Percentiles rank a stretch among this genome's conserved stretches.
Conservation (phyloP, 2,113 vertebrate genomes). For the Falco punctatus region DNA sequence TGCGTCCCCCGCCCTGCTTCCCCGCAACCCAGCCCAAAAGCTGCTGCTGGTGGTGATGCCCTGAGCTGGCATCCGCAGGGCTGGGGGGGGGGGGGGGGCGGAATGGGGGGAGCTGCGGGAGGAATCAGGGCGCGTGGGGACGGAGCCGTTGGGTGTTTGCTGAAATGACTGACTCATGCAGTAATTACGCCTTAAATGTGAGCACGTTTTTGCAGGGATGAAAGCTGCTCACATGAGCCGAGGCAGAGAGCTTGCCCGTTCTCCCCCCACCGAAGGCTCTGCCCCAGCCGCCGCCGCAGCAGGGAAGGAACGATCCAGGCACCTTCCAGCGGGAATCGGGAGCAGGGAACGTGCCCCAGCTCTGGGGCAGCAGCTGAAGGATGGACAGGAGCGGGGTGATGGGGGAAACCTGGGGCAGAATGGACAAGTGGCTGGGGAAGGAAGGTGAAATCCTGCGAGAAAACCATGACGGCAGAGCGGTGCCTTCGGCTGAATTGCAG, state of each 20-base stretch:
- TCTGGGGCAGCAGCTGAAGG: neutral
- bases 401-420: neutral
- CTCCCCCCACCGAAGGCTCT: neutral
- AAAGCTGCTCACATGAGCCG: neutral
- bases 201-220: slow-evolving; percentile 23
- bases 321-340: fast-evolving
- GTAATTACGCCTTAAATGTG: neutral
- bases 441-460: neutral
- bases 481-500: neutral
- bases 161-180: neutral
- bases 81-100: no score
- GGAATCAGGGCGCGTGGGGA: neutral
- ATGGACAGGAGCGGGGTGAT: neutral
- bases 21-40: neutral
- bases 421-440: neutral
- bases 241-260: neutral
- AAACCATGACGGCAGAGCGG: neutral
- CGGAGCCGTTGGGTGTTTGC: neutral
- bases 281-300: neutral
- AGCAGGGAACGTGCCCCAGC: neutral
- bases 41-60: neutral
- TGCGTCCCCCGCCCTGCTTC: neutral
- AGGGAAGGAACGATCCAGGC: neutral
- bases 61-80: neutral
- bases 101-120: neutral